A percentile compares a stretch with the other conserved stretches of the same genome.
phyloP scores from a whole-genome alignment of 2,797 vertebrate genomes.

The Chanos chanos region DNA sequence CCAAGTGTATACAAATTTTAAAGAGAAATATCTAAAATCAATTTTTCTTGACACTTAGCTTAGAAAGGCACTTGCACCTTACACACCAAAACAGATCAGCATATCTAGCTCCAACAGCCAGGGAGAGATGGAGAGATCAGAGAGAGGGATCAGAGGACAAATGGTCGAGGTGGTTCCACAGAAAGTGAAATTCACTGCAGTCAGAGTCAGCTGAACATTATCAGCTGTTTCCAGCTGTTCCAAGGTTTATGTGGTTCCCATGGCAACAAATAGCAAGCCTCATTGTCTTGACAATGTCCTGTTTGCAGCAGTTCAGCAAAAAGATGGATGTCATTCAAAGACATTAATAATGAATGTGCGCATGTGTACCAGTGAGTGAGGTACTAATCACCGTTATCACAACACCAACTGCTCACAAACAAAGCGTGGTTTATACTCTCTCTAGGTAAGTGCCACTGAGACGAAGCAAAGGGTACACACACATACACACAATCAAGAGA shows the following conservation, averaged over 20 bases:
- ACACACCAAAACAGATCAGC: neutral
- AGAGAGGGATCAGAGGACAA: neutral
- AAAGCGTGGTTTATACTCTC: no score
- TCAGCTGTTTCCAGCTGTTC: slow-evolving; percentile 64
- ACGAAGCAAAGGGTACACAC: no score
- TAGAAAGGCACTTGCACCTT: no score
- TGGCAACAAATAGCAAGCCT: slow-evolving; percentile 56
- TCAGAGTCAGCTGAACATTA: slow-evolving; percentile 43
- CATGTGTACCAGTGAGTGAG: no score
- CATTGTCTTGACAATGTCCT: slow-evolving; percentile 54
- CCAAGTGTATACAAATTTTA: no score
- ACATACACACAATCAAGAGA: no score
- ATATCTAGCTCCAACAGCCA: neutral
- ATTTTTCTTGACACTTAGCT: no score
- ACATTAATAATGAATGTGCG: no score
- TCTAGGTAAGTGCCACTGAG: no score
- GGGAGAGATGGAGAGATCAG: neutral
- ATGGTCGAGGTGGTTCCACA: neutral
- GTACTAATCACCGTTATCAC: no score
- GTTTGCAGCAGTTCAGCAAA: slow-evolving; percentile 52
- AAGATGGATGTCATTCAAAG: slow-evolving; percentile 44
- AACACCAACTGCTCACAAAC: no score
- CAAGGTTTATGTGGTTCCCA: slow-evolving; percentile 50
- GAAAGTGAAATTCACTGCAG: neutral
- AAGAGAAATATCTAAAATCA: no score